phyloP scores from a whole-genome alignment of 2,888 invertebrate species.

The Zaprionus obscuricornis region DNA sequence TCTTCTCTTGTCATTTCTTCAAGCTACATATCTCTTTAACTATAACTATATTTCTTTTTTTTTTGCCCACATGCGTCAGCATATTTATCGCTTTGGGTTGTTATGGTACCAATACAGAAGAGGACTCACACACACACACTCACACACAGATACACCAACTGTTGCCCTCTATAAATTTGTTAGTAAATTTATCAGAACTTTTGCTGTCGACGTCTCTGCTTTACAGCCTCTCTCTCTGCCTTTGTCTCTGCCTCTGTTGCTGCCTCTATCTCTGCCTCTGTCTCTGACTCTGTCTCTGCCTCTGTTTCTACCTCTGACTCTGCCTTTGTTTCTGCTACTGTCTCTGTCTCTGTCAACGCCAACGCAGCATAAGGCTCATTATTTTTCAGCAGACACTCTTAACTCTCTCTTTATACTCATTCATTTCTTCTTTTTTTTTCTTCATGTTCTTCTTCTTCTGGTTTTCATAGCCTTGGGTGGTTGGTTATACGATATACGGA shows the following conservation, averaged over 20 bases:
- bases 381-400: conserved; percentile 56
- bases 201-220: conserved; percentile 8
- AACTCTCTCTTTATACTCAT: neutral
- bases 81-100: conserved; percentile 48
- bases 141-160: conserved; percentile 46
- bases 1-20: too few species aligned
- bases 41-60: neutral
- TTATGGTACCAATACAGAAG: neutral
- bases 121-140: neutral
- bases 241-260: too few species aligned
- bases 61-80: conserved; percentile 41
- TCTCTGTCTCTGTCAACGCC: conserved; percentile 4
- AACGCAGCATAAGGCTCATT: conserved; percentile 67
- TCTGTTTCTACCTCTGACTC: too few species aligned
- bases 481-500: conserved; percentile 12
- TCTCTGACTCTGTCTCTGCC: too few species aligned
- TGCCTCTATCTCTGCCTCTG: too few species aligned
- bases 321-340: too few species aligned
- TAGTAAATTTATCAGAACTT: conserved; percentile 61
- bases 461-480: conserved; percentile 23
- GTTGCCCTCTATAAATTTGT: conserved; percentile 64
- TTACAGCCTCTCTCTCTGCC: too few species aligned
- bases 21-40: neutral
- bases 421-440: neutral
- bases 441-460: conserved; percentile 5